Conservation (phyloP, 2,888 invertebrate genomes). For the Megastigmus dorsalis region DNA sequence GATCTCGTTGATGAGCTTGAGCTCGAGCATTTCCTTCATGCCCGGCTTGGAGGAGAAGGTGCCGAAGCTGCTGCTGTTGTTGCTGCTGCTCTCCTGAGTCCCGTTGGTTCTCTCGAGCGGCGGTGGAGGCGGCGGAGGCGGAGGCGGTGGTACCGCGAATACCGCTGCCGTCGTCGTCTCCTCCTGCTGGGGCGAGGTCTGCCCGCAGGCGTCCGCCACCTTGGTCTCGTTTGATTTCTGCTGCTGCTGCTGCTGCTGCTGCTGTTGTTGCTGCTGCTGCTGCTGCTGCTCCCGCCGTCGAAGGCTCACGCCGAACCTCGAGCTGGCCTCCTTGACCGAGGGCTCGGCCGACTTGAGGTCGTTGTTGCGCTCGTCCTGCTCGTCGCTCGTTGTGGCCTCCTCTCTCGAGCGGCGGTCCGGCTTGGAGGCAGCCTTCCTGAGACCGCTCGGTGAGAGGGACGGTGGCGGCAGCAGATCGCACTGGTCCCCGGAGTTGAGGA, state of each 20-base stretch:
- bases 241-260: slow-evolving; percentile 74
- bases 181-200: slow-evolving; percentile 75
- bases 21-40: slow-evolving; percentile 88
- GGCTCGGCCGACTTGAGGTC: slow-evolving; percentile 81
- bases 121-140: slow-evolving; percentile 71
- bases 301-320: slow-evolving; percentile 82
- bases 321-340: slow-evolving; percentile 83
- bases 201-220: slow-evolving; percentile 73
- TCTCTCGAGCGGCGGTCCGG: slow-evolving; percentile 63
- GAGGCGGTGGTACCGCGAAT: slow-evolving; percentile 72
- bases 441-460: slow-evolving; percentile 61
- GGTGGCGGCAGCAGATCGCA: slow-evolving; percentile 60
- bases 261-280: slow-evolving; percentile 74
- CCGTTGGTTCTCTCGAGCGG: slow-evolving; percentile 18
- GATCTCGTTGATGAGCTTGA: slow-evolving; percentile 88
- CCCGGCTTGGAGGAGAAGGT: slow-evolving; percentile 76
- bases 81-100: background rate
- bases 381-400: slow-evolving; percentile 65
- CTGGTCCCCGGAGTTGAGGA: slow-evolving; percentile 60
- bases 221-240: slow-evolving; percentile 70
- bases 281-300: slow-evolving; percentile 78
- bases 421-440: slow-evolving; percentile 64
- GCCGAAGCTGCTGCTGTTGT: slow-evolving; percentile 55
- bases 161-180: slow-evolving; percentile 68
- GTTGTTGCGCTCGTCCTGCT: slow-evolving; percentile 71